Base-by-base conservation (phyloP, 2,797 vertebrate species). In the Graptemys geographica region DNA sequence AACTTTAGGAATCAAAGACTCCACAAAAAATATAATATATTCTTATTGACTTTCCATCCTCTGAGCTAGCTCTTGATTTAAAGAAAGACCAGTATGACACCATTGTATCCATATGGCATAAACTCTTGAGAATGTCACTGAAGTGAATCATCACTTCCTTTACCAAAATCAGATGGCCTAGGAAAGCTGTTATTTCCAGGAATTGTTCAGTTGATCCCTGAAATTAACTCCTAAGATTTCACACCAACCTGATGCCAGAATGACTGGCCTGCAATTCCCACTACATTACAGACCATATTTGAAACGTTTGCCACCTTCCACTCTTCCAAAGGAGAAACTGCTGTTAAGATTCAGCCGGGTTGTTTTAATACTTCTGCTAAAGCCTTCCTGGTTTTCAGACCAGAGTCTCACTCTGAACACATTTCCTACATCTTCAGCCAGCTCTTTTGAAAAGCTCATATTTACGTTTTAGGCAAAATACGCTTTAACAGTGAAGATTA, bases 271-370 rank as follows among this genome's bases (percentile, higher is more conserved):
- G 72, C 41, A 76, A 93, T 81, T 89, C 37, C 9, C 37, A 27
- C 28, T 79, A 51, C 44, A 91, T 84, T 92, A 19, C 2, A 94
- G 94, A 92, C 88, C 52, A 83, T 53, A 89, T 90, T 33, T 81
- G 11, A 91, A 62, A 31, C 79, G 56, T 84, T 93, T 84, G 96
- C 89, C 87, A 83, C 49, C n/a, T 94, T 95, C 95, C 96, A 95
- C 90, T 92, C 88, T 95, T 80, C 76, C 16, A 90, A 92, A 94
- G 33, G n/a, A 94, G 49, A 92, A 96, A 93, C 93, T 65, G 76
- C 85, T 89, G 62, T 44, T 94, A 21, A 84, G 94, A 90, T 56
- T 95, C 95, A 94, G 81, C 57, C 59, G 47, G 91, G 56, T 31
- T 47, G 28, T 53, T 89, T 81, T 81, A 94, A 92, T 19, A 90